Percentiles rank a stretch among this genome's conserved stretches.
These are phyloP conservation scores for Drosophila melanosoma DNA, from an alignment of 2,888 invertebrate species.

Conservation along the genomic window DNA sequence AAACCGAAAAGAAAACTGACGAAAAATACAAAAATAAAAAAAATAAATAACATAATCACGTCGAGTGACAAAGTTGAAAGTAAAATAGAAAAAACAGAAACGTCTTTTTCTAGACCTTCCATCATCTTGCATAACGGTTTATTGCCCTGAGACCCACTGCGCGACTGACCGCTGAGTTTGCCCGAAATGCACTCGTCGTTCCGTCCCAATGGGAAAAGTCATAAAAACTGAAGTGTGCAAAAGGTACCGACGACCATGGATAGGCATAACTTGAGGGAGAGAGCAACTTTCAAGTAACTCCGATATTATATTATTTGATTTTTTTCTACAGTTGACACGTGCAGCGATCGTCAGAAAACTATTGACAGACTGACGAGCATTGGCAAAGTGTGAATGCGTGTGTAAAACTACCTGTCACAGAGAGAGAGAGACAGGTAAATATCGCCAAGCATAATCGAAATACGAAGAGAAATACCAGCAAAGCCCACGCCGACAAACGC, in stretches of 20 bases:
- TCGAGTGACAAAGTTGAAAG: constrained; percentile 46
- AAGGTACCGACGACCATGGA: constrained; percentile 25
- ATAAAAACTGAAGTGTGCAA: constrained; percentile 55
- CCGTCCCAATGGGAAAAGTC: constrained; percentile 30
- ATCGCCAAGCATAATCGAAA: constrained; percentile 6
- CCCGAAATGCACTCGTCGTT: constrained; percentile 30
- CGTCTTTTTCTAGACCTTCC: constrained; percentile 37
- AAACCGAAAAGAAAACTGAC: constrained; percentile 15
- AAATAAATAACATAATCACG: constrained; percentile 7
- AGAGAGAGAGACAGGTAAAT: constrained; percentile 40
- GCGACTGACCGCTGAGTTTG: constrained; percentile 53
- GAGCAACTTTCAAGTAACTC: constrained; percentile 24
- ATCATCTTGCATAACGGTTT: constrained; percentile 65
- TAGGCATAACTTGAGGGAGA: neutral
- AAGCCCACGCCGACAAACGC: constrained; percentile 54
- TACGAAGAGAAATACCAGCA: constrained; percentile 8
- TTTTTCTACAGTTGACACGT: constrained; percentile 59
- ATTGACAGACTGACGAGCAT: constrained; percentile 48
- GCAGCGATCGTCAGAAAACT: constrained; percentile 42
- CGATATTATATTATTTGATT: constrained; percentile 16
- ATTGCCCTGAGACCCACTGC: constrained; percentile 22
- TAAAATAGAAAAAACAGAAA: constrained; percentile 8
- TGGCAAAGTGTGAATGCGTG: constrained; percentile 58
- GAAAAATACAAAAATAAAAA: constrained; percentile 6
- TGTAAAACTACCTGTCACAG: constrained; percentile 53